A percentile compares a stretch with the other conserved stretches of the same genome.
phyloP scores from a whole-genome alignment of 2,888 invertebrate genomes.

The Agrilus cyanescens region DNA sequence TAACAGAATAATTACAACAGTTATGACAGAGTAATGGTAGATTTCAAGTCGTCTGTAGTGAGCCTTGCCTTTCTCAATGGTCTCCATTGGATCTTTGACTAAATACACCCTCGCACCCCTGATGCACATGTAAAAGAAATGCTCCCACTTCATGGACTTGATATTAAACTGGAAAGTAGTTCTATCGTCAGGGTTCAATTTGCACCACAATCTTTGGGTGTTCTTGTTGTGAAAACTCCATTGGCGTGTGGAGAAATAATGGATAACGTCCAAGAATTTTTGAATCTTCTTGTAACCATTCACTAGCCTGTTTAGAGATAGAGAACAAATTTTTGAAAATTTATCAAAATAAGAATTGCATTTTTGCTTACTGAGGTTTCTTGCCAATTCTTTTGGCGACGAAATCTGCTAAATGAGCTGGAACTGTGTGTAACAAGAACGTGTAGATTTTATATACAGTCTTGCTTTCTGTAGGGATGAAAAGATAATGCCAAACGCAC shows the following conservation, averaged over 20 bases:
- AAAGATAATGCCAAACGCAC: too few species aligned
- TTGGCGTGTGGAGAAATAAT: conserved; percentile 64
- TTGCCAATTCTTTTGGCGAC: too few species aligned
- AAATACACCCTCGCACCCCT: conserved; percentile 62
- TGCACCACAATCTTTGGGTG: conserved; percentile 42
- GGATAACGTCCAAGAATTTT: conserved; percentile 56
- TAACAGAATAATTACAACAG: too few species aligned
- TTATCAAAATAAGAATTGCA: too few species aligned
- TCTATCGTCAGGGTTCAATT: conserved; percentile 43
- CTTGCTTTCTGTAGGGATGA: too few species aligned
- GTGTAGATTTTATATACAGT: too few species aligned
- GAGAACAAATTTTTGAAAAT: too few species aligned
- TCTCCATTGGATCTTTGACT: conserved; percentile 63
- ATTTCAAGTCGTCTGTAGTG: too few species aligned
- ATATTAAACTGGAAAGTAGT: conserved; percentile 57
- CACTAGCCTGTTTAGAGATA: conserved; percentile 59
- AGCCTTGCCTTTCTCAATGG: conserved; percentile 31
- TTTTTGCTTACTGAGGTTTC: too few species aligned
- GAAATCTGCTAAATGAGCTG: too few species aligned
- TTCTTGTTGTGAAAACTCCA: conserved; percentile 57
- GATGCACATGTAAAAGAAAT: conserved; percentile 54
- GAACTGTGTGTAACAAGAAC: too few species aligned
- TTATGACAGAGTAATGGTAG: too few species aligned
- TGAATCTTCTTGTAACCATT: conserved; percentile 62
- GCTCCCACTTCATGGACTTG: conserved; percentile 58